phyloP scores from a whole-genome alignment of 2,888 invertebrate genomes.

The Drosophila koepferae region DNA sequence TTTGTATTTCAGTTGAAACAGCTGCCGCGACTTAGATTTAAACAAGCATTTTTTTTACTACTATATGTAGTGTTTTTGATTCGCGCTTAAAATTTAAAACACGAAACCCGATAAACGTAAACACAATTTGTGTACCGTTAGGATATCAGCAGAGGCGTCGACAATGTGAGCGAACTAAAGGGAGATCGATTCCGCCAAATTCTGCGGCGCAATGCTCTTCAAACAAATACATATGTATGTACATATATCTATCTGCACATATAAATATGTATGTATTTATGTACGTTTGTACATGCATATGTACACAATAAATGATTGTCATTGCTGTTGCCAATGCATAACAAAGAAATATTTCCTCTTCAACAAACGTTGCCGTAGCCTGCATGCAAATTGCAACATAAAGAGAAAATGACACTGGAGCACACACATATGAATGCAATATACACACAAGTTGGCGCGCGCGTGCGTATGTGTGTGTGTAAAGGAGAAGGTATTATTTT shows the following conservation, averaged over 20 bases:
- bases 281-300: background rate
- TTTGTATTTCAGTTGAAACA: conserved; percentile 15
- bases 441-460: background rate
- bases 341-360: conserved; percentile 65
- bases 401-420: conserved; percentile 61
- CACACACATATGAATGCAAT: background rate
- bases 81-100: conserved; percentile 17
- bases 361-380: conserved; percentile 25
- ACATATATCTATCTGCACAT: too few relatives aligned
- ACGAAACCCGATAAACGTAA: conserved; percentile 43
- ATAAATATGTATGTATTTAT: background rate
- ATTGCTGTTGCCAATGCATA: conserved; percentile 43
- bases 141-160: conserved; percentile 45
- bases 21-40: conserved; percentile 14
- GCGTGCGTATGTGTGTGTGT: background rate
- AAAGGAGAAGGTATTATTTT: conserved; percentile 36
- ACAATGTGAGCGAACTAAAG: conserved; percentile 8
- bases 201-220: conserved; percentile 20
- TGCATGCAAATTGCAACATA: conserved; percentile 71
- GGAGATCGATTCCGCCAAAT: background rate
- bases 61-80: conserved; percentile 19
- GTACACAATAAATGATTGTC: conserved; percentile 53
- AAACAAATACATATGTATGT: conserved; percentile 29
- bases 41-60: background rate
- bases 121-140: conserved; percentile 52